Base-by-base conservation (phyloP, 2,888 invertebrate genomes). In the Sarcophaga rosellei region DNA sequence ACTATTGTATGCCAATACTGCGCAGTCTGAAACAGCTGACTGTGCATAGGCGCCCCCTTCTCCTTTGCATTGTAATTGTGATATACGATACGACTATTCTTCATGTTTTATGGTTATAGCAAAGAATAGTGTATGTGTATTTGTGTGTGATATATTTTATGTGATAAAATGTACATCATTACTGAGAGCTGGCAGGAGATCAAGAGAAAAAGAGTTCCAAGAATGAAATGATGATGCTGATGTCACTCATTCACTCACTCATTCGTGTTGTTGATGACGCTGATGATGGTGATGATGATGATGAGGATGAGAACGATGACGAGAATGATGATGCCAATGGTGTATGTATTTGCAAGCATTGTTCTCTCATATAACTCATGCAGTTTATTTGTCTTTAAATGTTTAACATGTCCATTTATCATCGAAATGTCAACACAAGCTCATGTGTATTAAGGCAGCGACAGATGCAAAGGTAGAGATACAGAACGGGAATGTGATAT, bases 391-490 rank as follows among this genome's bases (percentile, higher is more conserved):
- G 72, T 75, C 75, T 75, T 82, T 68, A 85, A 82, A 85, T 72
- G 82, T 85, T 82, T 85, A 85, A 79, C 85, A 85, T 79, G 82
- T 72, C 85, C 85, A 82, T 85, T 85, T 82, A 85, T 85, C 85
- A 85, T 72, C 53, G 47, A 72, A 68, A 76, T 72, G 82, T 76
- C 75, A 81, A 44, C n/a, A 20, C 6, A 62, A 53, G 63, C 59
- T 15, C 3, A 61, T 23, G 47, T n/a, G 25, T n/a, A 78, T 69
- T 78, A 78, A 47, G 69, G 69, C n/a, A 8, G 44, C 35, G 11
- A 1, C 53, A n/a, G 65, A 53, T 6, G n/a, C 3, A 59, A 12
- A 25, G 25, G 5, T 25, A 25, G 25, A n/a, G 44, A 65, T 3
- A 44, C 2, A 17, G 15, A 35, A 47, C 1, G 45, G 1, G 35